phyloP scores from a whole-genome alignment of 2,888 invertebrate genomes.

The Drosophila maculinotata region DNA sequence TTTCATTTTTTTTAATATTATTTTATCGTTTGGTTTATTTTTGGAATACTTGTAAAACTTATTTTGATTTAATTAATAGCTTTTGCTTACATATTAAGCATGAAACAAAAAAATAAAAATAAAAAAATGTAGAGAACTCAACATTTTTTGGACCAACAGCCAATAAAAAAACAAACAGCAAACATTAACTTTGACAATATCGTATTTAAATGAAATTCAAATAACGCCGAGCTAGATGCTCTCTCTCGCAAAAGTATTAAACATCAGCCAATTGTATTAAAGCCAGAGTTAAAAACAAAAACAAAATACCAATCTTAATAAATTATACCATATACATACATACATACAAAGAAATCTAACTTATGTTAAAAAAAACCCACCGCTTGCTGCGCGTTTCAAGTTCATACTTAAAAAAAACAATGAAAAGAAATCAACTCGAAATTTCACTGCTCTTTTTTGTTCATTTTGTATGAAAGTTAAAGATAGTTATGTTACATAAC shows the following conservation, averaged over 20 bases:
- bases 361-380: conserved; percentile 70
- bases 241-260: conserved; percentile 60
- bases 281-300: conserved; percentile 40
- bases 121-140: background rate
- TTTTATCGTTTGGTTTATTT: conserved; percentile 25
- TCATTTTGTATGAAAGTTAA: conserved; percentile 44
- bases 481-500: conserved; percentile 11
- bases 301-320: conserved; percentile 23
- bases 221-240: conserved; percentile 47
- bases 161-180: conserved; percentile 26
- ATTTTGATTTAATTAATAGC: conserved; percentile 12
- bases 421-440: conserved; percentile 13
- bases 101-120: background rate
- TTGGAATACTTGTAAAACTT: conserved; percentile 27
- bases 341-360: conserved; percentile 25
- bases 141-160: conserved; percentile 32
- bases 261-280: conserved; percentile 52
- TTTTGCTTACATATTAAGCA: background rate
- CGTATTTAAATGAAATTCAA: conserved; percentile 15
- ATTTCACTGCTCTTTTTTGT: background rate
- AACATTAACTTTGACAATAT: conserved; percentile 53
- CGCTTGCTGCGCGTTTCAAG: conserved; percentile 75
- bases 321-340: conserved; percentile 31
- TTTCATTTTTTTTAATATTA: conserved; percentile 10
- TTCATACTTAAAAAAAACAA: conserved; percentile 43